A percentile compares a stretch with the other conserved stretches of the same genome.
phyloP scores from a whole-genome alignment of 2,113 vertebrate genomes.

The Tupaia tana region DNA sequence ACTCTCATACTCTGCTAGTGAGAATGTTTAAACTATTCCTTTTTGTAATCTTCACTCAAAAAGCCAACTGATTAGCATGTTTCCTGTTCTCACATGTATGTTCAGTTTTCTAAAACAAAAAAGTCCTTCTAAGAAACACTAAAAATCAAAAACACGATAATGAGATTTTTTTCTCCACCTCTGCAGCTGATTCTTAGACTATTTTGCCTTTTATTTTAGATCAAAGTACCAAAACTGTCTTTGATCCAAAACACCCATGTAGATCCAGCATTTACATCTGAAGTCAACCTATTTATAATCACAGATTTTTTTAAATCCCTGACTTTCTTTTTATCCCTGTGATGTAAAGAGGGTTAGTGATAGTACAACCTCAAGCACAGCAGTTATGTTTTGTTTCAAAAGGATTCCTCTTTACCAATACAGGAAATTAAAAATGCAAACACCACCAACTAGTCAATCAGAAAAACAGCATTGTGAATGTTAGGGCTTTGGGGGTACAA shows the following conservation, averaged over 20 bases:
- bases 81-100: neutral
- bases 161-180: slow-evolving; percentile 45
- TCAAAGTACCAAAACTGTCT: slow-evolving; percentile 63
- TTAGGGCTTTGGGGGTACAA: neutral
- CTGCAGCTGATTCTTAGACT: slow-evolving; percentile 24
- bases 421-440: slow-evolving; percentile 47
- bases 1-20: neutral
- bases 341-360: neutral
- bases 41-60: neutral
- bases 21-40: neutral
- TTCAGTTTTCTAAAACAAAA: neutral
- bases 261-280: slow-evolving; percentile 52
- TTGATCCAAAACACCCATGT: slow-evolving; percentile 14
- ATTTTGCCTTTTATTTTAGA: slow-evolving; percentile 63
- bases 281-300: slow-evolving; percentile 60
- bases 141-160: slow-evolving; percentile 42
- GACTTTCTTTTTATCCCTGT: slow-evolving; percentile 40
- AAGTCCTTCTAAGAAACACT: slow-evolving; percentile 44
- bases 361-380: neutral
- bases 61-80: neutral
- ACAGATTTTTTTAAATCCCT: neutral
- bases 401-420: neutral
- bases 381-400: neutral
- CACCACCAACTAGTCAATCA: neutral
- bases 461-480: neutral